These are phyloP conservation scores for Pyxicephalus adspersus DNA, from an alignment of 2,113 vertebrate species.

Conservation along the genomic window DNA sequence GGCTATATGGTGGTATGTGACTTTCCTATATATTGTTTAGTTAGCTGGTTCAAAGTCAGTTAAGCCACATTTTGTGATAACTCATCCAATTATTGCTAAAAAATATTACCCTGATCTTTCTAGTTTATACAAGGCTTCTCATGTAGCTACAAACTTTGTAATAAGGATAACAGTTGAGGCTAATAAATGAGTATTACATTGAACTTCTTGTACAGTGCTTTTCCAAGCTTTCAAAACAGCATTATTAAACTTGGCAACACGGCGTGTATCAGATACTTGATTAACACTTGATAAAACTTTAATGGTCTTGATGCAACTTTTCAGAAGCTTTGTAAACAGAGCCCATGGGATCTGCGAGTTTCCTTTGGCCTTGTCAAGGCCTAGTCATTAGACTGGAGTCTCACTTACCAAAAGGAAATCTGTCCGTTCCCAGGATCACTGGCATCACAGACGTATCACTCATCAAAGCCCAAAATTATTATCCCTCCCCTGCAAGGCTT, in stretches of 20 bases:
- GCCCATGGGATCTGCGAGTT: slow-evolving; percentile 48
- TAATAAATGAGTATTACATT: neutral
- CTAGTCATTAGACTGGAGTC: slow-evolving; percentile 54
- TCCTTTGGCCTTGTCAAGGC: slow-evolving; percentile 55
- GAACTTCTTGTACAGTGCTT: neutral
- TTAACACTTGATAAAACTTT: slow-evolving; percentile 53
- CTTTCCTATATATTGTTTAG: too few species aligned
- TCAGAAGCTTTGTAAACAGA: slow-evolving; percentile 52
- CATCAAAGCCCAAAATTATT: slow-evolving; percentile 56
- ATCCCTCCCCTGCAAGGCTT: slow-evolving; percentile 30
- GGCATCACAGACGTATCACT: slow-evolving; percentile 52
- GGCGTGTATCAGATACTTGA: slow-evolving; percentile 40
- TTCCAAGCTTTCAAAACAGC: slow-evolving; percentile 15
- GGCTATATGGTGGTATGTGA: too few species aligned
- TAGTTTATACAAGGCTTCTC: too few species aligned
- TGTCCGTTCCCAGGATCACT: slow-evolving; percentile 53
- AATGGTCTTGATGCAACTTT: slow-evolving; percentile 51
- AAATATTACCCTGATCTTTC: too few species aligned
- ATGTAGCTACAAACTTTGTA: too few species aligned
- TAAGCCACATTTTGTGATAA: too few species aligned
- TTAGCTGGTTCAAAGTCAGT: too few species aligned
- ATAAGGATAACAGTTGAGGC: too few species aligned
- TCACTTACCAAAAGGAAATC: slow-evolving; percentile 56
- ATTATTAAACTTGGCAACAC: slow-evolving; percentile 9
- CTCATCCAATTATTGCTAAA: too few species aligned